A percentile compares a stretch with the other conserved stretches of the same genome.
Evolutionary conservation across 2,888 invertebrate species (phyloP).

Genomic region (Drosophila monieri): DNA sequence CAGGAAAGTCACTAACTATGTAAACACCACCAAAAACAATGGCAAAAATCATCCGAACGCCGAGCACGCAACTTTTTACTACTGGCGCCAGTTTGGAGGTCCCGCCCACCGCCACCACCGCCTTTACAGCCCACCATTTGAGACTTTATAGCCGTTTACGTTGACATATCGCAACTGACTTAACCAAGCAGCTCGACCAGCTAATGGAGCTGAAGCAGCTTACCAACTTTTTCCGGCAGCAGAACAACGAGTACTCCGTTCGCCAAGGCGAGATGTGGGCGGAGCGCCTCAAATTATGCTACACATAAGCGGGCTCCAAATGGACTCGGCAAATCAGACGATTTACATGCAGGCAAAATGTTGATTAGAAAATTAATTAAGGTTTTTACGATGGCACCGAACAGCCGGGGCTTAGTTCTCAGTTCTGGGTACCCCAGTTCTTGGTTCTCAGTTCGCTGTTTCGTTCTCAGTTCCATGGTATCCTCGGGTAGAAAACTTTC

Average conservation of each 20-base stretch:
- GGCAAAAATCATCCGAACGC: slow-evolving; percentile 40
- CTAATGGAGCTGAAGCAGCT: slow-evolving; percentile 65
- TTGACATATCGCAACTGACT: slow-evolving; percentile 62
- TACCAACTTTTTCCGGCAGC: slow-evolving; percentile 26
- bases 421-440: slow-evolving; percentile 47
- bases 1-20: slow-evolving; percentile 28
- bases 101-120: slow-evolving; percentile 5
- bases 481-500: slow-evolving; percentile 59
- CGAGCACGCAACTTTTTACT: slow-evolving; percentile 47
- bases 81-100: slow-evolving; percentile 55
- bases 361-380: slow-evolving; percentile 78
- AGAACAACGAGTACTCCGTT: slow-evolving; percentile 6
- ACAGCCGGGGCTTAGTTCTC: slow-evolving; percentile 20
- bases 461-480: slow-evolving; percentile 41
- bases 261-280: slow-evolving; percentile 27
- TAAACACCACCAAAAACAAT: slow-evolving; percentile 44
- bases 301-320: slow-evolving; percentile 42
- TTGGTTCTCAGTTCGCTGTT: slow-evolving; percentile 17
- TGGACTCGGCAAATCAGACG: slow-evolving; percentile 64
- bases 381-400: slow-evolving; percentile 72
- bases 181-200: slow-evolving; percentile 38
- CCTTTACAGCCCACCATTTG: slow-evolving; percentile 8
- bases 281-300: slow-evolving; percentile 61
- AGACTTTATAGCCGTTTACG: slow-evolving; percentile 56
- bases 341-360: slow-evolving; percentile 78